Base-by-base conservation (phyloP, 2,888 invertebrate genomes). In the Protonemura montana region DNA sequence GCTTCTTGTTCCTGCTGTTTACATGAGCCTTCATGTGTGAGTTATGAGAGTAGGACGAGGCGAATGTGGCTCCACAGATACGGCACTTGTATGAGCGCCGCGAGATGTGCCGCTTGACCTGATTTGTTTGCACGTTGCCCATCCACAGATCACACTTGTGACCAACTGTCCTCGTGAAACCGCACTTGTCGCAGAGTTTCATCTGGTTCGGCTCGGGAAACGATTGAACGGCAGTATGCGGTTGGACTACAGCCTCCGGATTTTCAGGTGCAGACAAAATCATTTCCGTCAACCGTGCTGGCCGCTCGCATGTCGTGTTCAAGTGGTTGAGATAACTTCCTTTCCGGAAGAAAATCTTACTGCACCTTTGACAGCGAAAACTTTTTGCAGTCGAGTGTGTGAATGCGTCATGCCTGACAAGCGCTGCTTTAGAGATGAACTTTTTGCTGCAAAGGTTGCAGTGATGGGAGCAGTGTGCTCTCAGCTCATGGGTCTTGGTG, bases 341-440 rank as follows among this genome's bases (percentile, higher is more conserved):
- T 87, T 90, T 90, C 88, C 90, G 90, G 88, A 90, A 90, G 87
- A 90, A 90, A 86, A 90, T 89, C 81, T 90, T 90, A 87, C 90
- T 90, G 87, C 90, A 90, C 77, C 90, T 90, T 26, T 89, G 88
- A 87, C 90, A 90, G 86, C 90, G 90, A 88, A 90, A 90, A 80
- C 90, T 90, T 88, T 89, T 90, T 81, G 89, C 89, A 3, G 90
- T 88, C 0, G 88, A 87, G 85, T 90, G 90, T 81, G 89, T 89
- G 76, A 89, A 89, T 82, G 89, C 89, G 87, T 90, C 89, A 87
- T 90, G 90, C n/a, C 87, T 59, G 86, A 89, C 89, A 13, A 89
- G 89, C 29, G 88, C 85, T 25, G 85, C 88, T 85, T 90, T 90
- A 16, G 90, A 90, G 76, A 87, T 41, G 76, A 90, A 90, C 10